These are phyloP conservation scores for Pelochelys cantorii DNA, from an alignment of 2,797 vertebrate species.

Conservation along the genomic window DNA sequence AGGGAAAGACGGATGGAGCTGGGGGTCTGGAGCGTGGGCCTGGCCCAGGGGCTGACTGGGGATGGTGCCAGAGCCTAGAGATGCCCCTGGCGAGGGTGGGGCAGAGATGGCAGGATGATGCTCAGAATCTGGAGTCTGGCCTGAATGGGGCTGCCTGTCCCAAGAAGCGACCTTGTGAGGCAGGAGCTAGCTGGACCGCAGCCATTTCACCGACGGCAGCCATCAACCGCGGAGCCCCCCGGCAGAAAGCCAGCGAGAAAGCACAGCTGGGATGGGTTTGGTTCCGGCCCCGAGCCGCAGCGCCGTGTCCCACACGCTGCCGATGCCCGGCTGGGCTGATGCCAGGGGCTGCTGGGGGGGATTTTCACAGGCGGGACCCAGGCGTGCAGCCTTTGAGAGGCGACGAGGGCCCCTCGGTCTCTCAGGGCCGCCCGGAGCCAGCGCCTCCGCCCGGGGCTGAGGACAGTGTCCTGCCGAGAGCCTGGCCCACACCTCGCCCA, in stretches of 20 bases:
- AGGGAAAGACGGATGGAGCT: too few relatives aligned
- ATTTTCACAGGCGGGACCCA: background rate
- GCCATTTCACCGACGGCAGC: background rate
- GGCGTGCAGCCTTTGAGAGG: background rate
- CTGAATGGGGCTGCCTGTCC: background rate
- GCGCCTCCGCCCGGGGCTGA: background rate
- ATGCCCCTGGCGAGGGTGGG: background rate
- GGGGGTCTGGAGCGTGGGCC: too few relatives aligned
- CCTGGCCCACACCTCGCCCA: background rate
- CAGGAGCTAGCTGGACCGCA: background rate
- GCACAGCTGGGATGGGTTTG: background rate
- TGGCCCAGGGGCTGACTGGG: background rate
- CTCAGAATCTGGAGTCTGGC: background rate
- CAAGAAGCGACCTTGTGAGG: background rate
- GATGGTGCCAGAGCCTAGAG: background rate
- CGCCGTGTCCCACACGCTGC: background rate
- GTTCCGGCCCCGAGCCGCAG: background rate
- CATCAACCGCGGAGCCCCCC: background rate
- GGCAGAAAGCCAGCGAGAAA: background rate
- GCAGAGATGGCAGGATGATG: background rate
- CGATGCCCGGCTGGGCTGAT: background rate
- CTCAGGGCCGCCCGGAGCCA: background rate
- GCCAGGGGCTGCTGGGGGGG: background rate
- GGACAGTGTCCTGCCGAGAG: background rate
- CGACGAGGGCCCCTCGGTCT: background rate